These are phyloP conservation scores for Brachyopa scutellaris DNA, from an alignment of 2,888 invertebrate genomes.

Conservation along the genomic window DNA sequence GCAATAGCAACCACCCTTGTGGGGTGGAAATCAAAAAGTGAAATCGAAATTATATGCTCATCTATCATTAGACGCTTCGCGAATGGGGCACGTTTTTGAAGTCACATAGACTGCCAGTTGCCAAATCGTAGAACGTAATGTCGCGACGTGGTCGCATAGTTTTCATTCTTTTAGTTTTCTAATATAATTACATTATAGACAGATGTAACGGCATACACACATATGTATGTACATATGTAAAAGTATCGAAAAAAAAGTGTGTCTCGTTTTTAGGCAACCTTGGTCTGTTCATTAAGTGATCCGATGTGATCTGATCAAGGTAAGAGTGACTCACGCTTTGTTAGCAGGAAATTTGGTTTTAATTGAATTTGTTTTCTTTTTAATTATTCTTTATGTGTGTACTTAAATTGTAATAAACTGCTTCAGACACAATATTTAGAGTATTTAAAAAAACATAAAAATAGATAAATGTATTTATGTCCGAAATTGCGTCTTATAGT, in stretches of 20 bases:
- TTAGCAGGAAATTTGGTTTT: background rate
- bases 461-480: too few species aligned
- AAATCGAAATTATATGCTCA: constrained; percentile 39
- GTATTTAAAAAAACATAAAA: too few species aligned
- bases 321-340: constrained; percentile 1
- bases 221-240: too few species aligned
- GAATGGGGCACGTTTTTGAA: constrained; percentile 1
- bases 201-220: background rate
- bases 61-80: background rate
- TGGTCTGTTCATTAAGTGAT: background rate
- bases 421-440: too few species aligned
- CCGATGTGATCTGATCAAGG: background rate
- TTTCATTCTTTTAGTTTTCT: background rate
- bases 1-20: constrained; percentile 2
- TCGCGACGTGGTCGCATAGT: constrained; percentile 12
- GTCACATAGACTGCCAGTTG: background rate
- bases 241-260: background rate
- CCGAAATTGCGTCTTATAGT: too few species aligned
- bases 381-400: too few species aligned
- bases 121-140: background rate
- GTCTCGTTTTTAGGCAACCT: background rate
- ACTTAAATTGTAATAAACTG: too few species aligned
- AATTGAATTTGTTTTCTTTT: too few species aligned
- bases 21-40: constrained; percentile 28
- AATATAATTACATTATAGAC: background rate